Evolutionary conservation across 1,140 invertebrate genomes (phyloP).

Genomic region (Goniozus legneri): DNA sequence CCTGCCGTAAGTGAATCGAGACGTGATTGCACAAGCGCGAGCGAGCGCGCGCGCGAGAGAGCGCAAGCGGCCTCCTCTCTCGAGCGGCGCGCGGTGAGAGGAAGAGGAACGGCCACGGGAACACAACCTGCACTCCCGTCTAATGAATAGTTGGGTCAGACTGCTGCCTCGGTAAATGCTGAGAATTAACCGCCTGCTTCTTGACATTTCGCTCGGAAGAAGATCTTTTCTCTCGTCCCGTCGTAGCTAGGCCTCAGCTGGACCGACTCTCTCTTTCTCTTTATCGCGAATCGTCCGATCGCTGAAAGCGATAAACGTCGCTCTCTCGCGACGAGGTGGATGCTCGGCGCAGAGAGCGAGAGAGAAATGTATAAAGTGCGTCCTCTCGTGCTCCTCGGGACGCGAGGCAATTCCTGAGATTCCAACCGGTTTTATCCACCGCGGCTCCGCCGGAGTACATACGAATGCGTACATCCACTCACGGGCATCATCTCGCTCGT

Average conservation of each 20-base stretch:
- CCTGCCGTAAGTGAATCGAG: constrained; percentile 25
- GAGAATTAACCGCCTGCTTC: constrained; percentile 40
- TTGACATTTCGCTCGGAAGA: constrained; percentile 38
- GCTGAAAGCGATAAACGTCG: too few relatives aligned
- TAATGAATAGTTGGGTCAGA: constrained; percentile 45
- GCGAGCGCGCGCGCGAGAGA: too few relatives aligned
- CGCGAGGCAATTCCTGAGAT: too few relatives aligned
- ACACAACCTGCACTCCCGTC: constrained; percentile 35
- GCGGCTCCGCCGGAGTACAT: too few relatives aligned
- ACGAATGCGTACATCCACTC: too few relatives aligned
- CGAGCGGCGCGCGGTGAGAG: too few relatives aligned
- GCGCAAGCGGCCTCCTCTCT: too few relatives aligned
- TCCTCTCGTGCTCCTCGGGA: too few relatives aligned
- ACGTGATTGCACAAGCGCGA: constrained; percentile 23
- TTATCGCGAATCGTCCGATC: neutral
- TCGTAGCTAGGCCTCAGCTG: constrained; percentile 12
- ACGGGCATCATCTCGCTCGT: too few relatives aligned
- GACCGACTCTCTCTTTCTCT: constrained; percentile 9
- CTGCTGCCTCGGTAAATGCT: constrained; percentile 33
- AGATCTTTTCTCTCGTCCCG: constrained; percentile 13
- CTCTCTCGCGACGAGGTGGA: constrained; percentile 18
- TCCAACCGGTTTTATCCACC: too few relatives aligned
- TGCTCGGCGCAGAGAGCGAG: constrained; percentile 19
- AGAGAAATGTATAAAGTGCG: too few relatives aligned
- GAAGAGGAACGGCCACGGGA: constrained; percentile 27